Evolutionary conservation across 2,113 vertebrate species (phyloP).

Genomic region (Solea solea): DNA sequence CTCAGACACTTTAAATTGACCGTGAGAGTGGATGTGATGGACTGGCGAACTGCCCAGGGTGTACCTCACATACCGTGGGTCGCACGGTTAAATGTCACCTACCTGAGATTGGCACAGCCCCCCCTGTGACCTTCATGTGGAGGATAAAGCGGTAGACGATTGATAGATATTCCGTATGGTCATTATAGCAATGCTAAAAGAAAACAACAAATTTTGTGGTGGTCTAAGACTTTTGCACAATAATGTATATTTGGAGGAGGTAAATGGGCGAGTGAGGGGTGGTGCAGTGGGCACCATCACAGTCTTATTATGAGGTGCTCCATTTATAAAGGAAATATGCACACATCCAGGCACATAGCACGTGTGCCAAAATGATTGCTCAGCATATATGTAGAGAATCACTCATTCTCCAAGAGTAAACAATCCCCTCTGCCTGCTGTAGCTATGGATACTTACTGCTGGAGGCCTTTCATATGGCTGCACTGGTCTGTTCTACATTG

Average conservation of each 20-base stretch:
- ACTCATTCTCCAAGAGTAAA: constrained; percentile 45
- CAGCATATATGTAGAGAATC: constrained; percentile 27
- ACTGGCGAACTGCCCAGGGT: too few species aligned
- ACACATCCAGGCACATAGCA: not conserved
- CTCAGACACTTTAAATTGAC: too few species aligned
- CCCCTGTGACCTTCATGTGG: too few species aligned
- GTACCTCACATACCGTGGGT: too few species aligned
- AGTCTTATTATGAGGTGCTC: constrained; percentile 29
- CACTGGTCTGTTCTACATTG: constrained; percentile 36
- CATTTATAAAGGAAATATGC: constrained; percentile 20
- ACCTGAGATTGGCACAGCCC: too few species aligned
- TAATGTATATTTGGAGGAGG: constrained; percentile 22
- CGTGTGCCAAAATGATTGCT: constrained; percentile 28
- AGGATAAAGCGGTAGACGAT: too few species aligned
- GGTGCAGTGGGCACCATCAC: constrained; percentile 19
- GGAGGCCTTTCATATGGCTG: constrained; percentile 43
- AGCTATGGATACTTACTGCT: constrained; percentile 63
- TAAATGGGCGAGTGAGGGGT: not conserved
- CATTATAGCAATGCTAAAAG: too few species aligned
- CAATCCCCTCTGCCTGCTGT: constrained; percentile 36
- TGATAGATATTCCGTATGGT: too few species aligned
- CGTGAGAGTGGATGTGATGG: too few species aligned
- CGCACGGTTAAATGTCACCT: too few species aligned
- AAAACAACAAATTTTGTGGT: too few species aligned
- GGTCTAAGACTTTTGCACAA: too few species aligned